Conservation (phyloP, 2,797 vertebrate genomes). For the Propithecus deckenii region DNA sequence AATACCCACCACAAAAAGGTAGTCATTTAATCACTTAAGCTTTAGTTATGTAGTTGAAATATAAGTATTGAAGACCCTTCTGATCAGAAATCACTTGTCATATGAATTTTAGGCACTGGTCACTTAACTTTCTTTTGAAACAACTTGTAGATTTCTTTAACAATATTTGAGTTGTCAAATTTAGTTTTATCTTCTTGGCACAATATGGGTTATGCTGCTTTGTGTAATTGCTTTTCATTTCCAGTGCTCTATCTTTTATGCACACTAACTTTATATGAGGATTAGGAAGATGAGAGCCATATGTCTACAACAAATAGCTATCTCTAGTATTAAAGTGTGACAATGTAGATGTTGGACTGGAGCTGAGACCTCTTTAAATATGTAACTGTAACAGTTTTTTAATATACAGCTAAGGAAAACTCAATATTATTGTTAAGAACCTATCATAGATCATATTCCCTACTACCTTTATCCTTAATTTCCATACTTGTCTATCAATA, state of each 20-base stretch:
- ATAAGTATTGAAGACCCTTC: conserved; percentile 27
- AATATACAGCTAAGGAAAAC: neutral
- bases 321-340: conserved; percentile 3
- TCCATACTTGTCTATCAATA: neutral
- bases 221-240: conserved; percentile 5
- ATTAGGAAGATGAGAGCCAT: conserved; percentile 34
- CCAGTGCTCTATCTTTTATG: neutral
- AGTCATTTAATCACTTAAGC: neutral
- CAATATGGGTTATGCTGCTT: conserved; percentile 12
- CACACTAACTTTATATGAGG: neutral
- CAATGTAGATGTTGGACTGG: neutral
- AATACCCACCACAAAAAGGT: neutral
- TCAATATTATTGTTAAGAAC: neutral
- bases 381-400: neutral
- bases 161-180: neutral
- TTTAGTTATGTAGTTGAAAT: neutral
- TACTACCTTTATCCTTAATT: neutral
- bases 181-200: conserved; percentile 15
- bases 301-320: neutral
- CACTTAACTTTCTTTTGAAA: conserved; percentile 11
- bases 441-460: neutral
- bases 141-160: conserved; percentile 5
- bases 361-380: neutral
- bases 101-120: neutral
- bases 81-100: neutral